These are phyloP conservation scores for Scrobipalpa costella DNA, from an alignment of 2,888 invertebrate genomes.

Conservation along the genomic window DNA sequence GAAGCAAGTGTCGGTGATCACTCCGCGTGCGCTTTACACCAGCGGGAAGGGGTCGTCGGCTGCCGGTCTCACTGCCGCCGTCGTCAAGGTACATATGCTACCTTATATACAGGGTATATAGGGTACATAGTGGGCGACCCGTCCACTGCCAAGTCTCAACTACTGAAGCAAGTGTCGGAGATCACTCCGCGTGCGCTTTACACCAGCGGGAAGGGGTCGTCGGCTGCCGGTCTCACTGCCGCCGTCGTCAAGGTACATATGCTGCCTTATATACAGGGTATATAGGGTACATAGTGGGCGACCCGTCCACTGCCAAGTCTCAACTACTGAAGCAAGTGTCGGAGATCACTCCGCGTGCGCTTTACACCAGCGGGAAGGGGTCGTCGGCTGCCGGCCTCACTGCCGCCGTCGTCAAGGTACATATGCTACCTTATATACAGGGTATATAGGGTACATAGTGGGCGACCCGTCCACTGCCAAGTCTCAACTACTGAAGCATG, in stretches of 20 bases:
- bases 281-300: constrained; percentile 98
- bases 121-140: constrained; percentile 98
- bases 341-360: constrained; percentile 96
- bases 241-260: constrained; percentile 91
- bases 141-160: constrained; percentile 98
- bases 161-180: constrained; percentile 96
- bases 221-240: constrained; percentile 98
- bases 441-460: constrained; percentile 91
- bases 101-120: too few species aligned
- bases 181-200: constrained; percentile 98
- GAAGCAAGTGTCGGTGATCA: constrained; percentile 96
- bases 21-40: constrained; percentile 97
- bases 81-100: too few species aligned
- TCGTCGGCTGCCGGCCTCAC: constrained; percentile 98
- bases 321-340: constrained; percentile 97
- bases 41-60: constrained; percentile 99
- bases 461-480: constrained; percentile 99
- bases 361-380: constrained; percentile 99
- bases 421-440: too few species aligned
- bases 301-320: constrained; percentile 99
- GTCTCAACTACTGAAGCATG: constrained; percentile 97
- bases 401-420: constrained; percentile 98
- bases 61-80: constrained; percentile 98
- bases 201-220: constrained; percentile 99
- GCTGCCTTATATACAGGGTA: too few species aligned